Conservation (phyloP, 2,113 vertebrate genomes). For the Pogonocichla stellata region DNA sequence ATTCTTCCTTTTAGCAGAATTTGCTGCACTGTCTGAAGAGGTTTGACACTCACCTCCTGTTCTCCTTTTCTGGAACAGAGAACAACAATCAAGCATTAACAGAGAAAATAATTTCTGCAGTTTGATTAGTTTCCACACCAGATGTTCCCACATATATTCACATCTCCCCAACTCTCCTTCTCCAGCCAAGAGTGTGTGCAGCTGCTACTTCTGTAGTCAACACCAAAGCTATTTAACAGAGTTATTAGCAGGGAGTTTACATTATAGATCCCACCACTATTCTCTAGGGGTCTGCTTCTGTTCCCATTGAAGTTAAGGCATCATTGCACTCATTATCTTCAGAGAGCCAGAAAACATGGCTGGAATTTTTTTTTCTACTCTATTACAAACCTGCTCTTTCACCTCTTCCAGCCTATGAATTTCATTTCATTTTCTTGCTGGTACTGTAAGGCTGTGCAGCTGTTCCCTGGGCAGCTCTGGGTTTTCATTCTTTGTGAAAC, state of each 20-base stretch:
- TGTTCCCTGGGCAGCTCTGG: background rate
- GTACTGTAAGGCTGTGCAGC: background rate
- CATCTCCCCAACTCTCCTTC: background rate
- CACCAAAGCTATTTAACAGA: conserved; percentile 1
- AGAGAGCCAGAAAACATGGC: background rate
- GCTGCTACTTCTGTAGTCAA: conserved; percentile 12
- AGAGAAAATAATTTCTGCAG: conserved; percentile 15
- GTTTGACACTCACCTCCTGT: background rate
- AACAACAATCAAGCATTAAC: conserved; percentile 13
- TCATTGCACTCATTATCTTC: background rate
- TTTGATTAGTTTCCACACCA: conserved; percentile 45
- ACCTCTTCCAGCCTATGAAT: background rate
- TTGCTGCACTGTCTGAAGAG: background rate
- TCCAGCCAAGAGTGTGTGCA: conserved; percentile 16
- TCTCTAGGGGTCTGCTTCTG: background rate
- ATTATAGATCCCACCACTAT: background rate
- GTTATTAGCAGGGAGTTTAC: background rate
- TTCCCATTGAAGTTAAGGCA: background rate
- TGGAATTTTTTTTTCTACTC: background rate
- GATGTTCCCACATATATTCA: conserved; percentile 52
- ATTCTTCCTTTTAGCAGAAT: background rate
- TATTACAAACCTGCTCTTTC: background rate
- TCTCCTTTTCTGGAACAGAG: background rate
- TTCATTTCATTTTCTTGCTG: background rate
- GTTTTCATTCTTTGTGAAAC: background rate